phyloP scores from a whole-genome alignment of 2,888 invertebrate species.

The Microctonus aethiopoides region DNA sequence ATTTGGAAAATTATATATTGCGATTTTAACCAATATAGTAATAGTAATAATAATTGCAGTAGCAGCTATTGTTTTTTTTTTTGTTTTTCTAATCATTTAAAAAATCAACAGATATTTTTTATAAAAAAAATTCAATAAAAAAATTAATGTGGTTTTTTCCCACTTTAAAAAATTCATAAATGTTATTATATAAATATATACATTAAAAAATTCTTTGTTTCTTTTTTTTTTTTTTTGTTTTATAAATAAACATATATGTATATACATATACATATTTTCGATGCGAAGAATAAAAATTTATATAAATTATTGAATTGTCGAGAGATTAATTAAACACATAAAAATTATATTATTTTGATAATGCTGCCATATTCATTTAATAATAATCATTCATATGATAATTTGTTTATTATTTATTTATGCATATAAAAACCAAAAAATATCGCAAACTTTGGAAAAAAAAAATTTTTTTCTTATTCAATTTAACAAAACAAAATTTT shows the following conservation, averaged over 20 bases:
- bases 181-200: conserved; percentile 22
- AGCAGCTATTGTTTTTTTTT: conserved; percentile 33
- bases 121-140: neutral
- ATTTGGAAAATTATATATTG: conserved; percentile 16
- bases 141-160: neutral
- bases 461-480: conserved; percentile 20
- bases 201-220: conserved; percentile 28
- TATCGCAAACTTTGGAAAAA: conserved; percentile 6
- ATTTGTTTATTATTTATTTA: neutral
- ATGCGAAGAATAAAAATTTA: conserved; percentile 12
- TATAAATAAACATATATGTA: conserved; percentile 26
- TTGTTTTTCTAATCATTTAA: neutral
- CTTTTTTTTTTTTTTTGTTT: no score
- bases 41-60: conserved; percentile 41
- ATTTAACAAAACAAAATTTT: no score
- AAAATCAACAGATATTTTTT: neutral
- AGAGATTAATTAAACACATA: conserved; percentile 19
- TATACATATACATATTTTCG: neutral
- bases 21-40: conserved; percentile 21
- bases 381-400: conserved; percentile 38
- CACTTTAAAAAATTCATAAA: neutral
- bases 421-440: neutral
- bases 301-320: conserved; percentile 34
- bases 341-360: conserved; percentile 26
- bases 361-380: conserved; percentile 40